Evolutionary conservation across 1,140 invertebrate species (phyloP), one percentile per base, ranked within the genome.

Genomic region (Hylaeus anthracinus): DNA sequence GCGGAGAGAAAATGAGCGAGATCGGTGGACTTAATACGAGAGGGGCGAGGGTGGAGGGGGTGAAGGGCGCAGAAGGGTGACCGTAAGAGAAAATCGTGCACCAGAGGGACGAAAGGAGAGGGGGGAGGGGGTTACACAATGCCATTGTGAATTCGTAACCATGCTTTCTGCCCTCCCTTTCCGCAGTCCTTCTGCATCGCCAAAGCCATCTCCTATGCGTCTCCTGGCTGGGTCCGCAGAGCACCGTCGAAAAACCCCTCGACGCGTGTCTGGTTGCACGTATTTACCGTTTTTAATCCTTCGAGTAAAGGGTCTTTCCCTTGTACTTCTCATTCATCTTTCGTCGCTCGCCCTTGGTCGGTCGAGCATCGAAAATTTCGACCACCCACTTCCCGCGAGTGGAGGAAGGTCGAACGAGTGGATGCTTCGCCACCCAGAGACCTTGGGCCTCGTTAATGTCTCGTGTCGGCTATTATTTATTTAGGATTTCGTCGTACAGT

Each of bases 71-170:
- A 26, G 72, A 53, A 79, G 69, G 69, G 74, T 78, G 66, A 60
- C 60, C 51, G 83, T 65, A n/a, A 43, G 51, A 69, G 71, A 45
- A 75, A 74, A 65, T 63, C 45, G 81, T 56, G 56, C 10, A 15
- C 15, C 5, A 41, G 69, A 14, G 53, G 15, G n/a, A 63, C 8
- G 2, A 14, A 26, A 45, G 43, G 26, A 43, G n/a, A 3, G 0
- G 43, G 37, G 37, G 37, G 74, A 60, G 43, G 67, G 55, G 70
- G 81, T 82, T 65, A 53, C 88, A 87, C 86, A 83, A 87, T 87
- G 86, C 81, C 88, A 90, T 91, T 90, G 89, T 90, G 84, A 82
- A 81, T 87, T 87, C 80, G 65, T 83, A 78, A 82, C 81, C 71
- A 66, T 70, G 37, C 75, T 74, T 66, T 76, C 77, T 53, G 48